These are phyloP conservation scores for Chrysodeixis includens DNA, from an alignment of 2,888 invertebrate species.

Conservation along the genomic window DNA sequence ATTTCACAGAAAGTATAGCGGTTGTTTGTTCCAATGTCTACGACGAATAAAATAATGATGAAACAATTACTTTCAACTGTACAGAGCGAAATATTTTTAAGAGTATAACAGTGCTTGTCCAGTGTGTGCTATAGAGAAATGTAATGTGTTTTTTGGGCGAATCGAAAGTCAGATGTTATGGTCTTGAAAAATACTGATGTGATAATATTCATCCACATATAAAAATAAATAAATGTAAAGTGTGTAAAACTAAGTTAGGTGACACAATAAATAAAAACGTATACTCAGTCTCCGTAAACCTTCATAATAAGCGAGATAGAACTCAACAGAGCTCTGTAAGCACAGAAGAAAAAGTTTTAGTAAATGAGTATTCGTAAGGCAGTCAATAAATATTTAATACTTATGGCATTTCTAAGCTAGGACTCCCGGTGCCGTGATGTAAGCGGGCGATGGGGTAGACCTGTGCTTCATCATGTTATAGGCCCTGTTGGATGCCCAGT, in stretches of 20 bases:
- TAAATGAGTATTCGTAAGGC: neutral
- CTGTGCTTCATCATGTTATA: constrained; percentile 79
- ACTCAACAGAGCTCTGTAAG: too few relatives aligned
- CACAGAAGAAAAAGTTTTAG: neutral
- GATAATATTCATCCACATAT: neutral
- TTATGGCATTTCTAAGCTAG: constrained; percentile 60
- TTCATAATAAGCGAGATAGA: too few relatives aligned
- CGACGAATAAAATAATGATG: too few relatives aligned
- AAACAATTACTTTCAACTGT: neutral
- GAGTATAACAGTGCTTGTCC: too few relatives aligned
- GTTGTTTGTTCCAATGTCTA: too few relatives aligned
- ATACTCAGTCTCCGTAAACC: neutral
- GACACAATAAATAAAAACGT: neutral
- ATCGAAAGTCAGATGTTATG: neutral
- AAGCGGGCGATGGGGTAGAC: constrained; percentile 74
- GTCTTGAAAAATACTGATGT: neutral
- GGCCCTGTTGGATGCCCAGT: constrained; percentile 85
- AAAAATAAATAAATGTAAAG: neutral
- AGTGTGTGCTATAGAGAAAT: too few relatives aligned
- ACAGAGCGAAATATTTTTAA: too few relatives aligned
- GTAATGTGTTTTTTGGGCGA: too few relatives aligned
- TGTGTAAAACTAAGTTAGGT: neutral
- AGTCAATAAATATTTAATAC: neutral
- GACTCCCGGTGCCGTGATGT: constrained; percentile 82
- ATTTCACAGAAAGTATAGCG: neutral